Evolutionary conservation across 2,888 invertebrate species (phyloP).

Genomic region (Sthenelais limicola): DNA sequence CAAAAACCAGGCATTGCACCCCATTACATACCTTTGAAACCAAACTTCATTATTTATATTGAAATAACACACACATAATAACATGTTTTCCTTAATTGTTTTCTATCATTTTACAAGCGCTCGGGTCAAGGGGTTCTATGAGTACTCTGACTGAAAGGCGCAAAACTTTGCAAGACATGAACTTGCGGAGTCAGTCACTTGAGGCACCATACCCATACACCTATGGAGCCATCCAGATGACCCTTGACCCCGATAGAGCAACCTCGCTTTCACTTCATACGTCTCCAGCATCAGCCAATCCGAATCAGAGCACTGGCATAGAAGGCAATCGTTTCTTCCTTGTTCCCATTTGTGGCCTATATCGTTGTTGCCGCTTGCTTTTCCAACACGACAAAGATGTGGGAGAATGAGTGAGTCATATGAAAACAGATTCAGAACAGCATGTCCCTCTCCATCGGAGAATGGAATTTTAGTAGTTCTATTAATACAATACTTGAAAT

Average conservation of each 20-base stretch:
- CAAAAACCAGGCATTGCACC: too few species aligned
- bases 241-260: background rate
- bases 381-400: slow-evolving; percentile 8
- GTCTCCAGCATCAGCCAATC: too few species aligned
- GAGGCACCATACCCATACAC: slow-evolving; percentile 34
- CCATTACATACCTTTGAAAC: too few species aligned
- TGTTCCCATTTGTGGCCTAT: slow-evolving; percentile 26
- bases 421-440: too few species aligned
- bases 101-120: too few species aligned
- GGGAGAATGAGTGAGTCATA: slow-evolving; percentile 20
- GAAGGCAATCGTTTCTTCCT: slow-evolving; percentile 27
- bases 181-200: slow-evolving; percentile 8
- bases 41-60: too few species aligned
- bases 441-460: too few species aligned
- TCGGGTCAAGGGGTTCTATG: slow-evolving; percentile 16
- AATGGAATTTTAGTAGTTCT: too few species aligned
- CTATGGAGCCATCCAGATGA: background rate
- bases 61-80: too few species aligned
- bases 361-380: slow-evolving; percentile 16
- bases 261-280: too few species aligned
- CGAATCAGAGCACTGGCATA: background rate
- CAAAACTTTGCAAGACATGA: slow-evolving; percentile 15
- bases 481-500: too few species aligned
- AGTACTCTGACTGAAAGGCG: slow-evolving; percentile 10
- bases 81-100: too few species aligned